Conservation (phyloP, 1,140 invertebrate genomes). For the Frieseomelitta varia region DNA sequence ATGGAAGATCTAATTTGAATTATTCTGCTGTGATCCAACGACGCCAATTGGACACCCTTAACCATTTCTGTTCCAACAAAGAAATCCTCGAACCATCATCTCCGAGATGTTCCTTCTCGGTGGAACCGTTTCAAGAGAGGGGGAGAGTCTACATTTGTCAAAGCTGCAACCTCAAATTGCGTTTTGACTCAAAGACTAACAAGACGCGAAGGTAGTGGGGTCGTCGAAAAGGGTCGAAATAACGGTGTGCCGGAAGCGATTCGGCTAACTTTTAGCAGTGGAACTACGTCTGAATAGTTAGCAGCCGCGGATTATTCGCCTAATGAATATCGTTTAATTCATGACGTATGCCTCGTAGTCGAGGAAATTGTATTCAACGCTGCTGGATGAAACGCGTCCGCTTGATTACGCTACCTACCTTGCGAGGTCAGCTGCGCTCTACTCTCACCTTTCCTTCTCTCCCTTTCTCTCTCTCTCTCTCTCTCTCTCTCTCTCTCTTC, state of each 20-base stretch:
- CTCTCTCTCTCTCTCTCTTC: too few species aligned
- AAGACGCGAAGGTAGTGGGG: not conserved
- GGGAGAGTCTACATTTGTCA: not conserved
- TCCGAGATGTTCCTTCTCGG: not conserved
- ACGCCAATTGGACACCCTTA: not conserved
- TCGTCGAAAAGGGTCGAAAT: not conserved
- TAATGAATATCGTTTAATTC: conserved; percentile 50
- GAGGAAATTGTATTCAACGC: conserved; percentile 26
- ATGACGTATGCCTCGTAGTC: not conserved
- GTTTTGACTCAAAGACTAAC: not conserved
- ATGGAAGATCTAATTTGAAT: too few species aligned
- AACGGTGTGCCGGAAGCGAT: conserved; percentile 19
- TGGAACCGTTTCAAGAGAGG: not conserved
- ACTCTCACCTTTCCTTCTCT: not conserved
- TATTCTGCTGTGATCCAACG: not conserved
- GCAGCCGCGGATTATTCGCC: conserved; percentile 26
- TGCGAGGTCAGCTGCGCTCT: not conserved
- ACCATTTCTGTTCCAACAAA: not conserved
- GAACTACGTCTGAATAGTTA: conserved; percentile 28
- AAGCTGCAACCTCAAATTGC: not conserved
- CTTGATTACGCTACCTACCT: conserved; percentile 7
- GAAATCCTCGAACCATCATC: not conserved
- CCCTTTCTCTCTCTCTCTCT: too few species aligned
- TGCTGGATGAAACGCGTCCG: conserved; percentile 22
- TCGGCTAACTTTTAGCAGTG: conserved; percentile 36